phyloP scores from a whole-genome alignment of 2,797 vertebrate species.

The Tokudaia tokunoshimensis region DNA sequence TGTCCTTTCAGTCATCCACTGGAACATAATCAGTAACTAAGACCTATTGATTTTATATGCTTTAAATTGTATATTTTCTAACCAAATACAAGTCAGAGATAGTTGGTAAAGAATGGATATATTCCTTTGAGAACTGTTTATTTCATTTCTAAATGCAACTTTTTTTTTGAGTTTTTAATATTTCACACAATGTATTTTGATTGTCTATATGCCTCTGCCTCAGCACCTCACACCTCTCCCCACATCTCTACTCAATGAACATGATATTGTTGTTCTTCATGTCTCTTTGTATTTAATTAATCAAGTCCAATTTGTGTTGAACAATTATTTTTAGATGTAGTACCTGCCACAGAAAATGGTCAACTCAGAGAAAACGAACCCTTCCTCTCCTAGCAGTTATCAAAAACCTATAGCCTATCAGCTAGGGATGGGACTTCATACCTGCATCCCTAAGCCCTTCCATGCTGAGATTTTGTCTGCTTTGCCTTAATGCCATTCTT shows the following conservation, averaged over 20 bases:
- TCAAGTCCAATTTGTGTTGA: background rate
- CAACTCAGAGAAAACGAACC: background rate
- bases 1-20: background rate
- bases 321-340: background rate
- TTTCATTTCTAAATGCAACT: background rate
- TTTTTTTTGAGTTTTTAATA: background rate
- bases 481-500: background rate
- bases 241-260: background rate
- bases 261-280: background rate
- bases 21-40: background rate
- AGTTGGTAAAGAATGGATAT: background rate
- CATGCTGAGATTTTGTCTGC: background rate
- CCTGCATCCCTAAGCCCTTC: background rate
- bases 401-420: background rate
- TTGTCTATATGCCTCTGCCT: background rate
- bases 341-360: background rate
- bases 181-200: background rate
- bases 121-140: background rate
- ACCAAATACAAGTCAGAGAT: conserved; percentile 58
- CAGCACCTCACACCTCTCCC: background rate
- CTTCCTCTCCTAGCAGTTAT: no score
- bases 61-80: background rate
- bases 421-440: no score
- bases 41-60: background rate
- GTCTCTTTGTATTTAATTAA: background rate